Conservation (phyloP, 2,888 invertebrate genomes). For the Eretmocerus hayati region DNA sequence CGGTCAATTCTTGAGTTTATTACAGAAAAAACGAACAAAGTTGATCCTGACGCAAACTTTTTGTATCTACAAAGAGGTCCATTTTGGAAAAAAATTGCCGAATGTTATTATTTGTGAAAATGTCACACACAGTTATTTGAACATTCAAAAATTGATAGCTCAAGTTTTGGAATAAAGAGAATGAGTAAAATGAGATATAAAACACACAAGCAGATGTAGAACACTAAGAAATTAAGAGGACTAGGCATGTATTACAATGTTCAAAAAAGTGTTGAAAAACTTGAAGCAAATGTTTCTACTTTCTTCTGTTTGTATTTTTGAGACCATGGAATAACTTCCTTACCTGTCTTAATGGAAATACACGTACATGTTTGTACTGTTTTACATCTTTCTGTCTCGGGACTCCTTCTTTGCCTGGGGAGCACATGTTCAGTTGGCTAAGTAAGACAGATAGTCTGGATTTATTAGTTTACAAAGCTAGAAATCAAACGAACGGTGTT, state of each 20-base stretch:
- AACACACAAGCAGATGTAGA: slow-evolving; percentile 9
- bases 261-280: slow-evolving; percentile 12
- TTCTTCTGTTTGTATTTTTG: slow-evolving; percentile 31
- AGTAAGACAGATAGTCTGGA: too few species aligned
- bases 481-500: too few species aligned
- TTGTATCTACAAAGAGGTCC: slow-evolving; percentile 20
- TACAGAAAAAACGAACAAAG: slow-evolving; percentile 10
- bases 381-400: too few species aligned
- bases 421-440: too few species aligned
- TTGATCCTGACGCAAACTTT: slow-evolving; percentile 9
- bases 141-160: slow-evolving; percentile 19
- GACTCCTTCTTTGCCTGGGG: too few species aligned
- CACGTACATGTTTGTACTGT: slow-evolving; percentile 35
- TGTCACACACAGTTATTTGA: slow-evolving; percentile 18
- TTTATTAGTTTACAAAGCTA: too few species aligned
- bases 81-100: slow-evolving; percentile 16
- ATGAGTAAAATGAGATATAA: slow-evolving; percentile 11
- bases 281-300: slow-evolving; percentile 20
- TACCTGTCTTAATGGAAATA: slow-evolving; percentile 36
- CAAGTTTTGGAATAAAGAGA: slow-evolving; percentile 17
- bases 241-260: slow-evolving; percentile 21
- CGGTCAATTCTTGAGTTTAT: slow-evolving; percentile 14
- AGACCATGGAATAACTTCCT: slow-evolving; percentile 29
- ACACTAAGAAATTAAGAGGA: slow-evolving; percentile 9
- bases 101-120: slow-evolving; percentile 21